These are phyloP conservation scores for Siderastrea siderea DNA, from an alignment of 92 coral and sea anemone genomes.

Conservation along the genomic window DNA sequence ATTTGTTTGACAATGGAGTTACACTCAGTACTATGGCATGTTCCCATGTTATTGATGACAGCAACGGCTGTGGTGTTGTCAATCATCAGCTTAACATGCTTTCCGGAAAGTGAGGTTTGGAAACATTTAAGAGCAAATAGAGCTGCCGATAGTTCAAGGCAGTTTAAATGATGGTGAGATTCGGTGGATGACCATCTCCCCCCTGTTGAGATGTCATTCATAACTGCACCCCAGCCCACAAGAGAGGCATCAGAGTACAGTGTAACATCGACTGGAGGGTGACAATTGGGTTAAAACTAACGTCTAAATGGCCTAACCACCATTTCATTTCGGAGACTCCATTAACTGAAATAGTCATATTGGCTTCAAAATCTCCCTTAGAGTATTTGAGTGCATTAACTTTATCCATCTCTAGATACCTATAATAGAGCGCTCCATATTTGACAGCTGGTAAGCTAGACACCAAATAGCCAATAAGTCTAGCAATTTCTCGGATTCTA, in stretches of 20 bases:
- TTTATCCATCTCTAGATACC: slow-evolving; percentile 48
- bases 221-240: slow-evolving; percentile 61
- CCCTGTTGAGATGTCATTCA: slow-evolving; percentile 51
- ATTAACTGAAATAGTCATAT: slow-evolving; percentile 37
- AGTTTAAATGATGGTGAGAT: slow-evolving; percentile 17
- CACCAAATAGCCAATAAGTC: slow-evolving; percentile 27
- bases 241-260: slow-evolving; percentile 68
- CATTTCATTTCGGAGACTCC: slow-evolving; percentile 34
- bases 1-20: slow-evolving; percentile 35
- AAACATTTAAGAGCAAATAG: slow-evolving; percentile 66
- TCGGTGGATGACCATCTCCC: slow-evolving; percentile 49
- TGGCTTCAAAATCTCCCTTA: slow-evolving; percentile 39
- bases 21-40: slow-evolving; percentile 56
- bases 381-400: slow-evolving; percentile 30
- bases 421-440: slow-evolving; percentile 51
- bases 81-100: slow-evolving; percentile 70
- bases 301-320: slow-evolving; percentile 44
- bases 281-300: slow-evolving; percentile 37
- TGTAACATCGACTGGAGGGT: slow-evolving; percentile 44
- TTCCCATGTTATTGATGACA: slow-evolving; percentile 69
- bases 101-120: slow-evolving; percentile 17
- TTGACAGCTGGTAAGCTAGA: slow-evolving; percentile 60
- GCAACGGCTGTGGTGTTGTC: slow-evolving; percentile 72
- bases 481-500: slow-evolving; percentile 33
- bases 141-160: slow-evolving; percentile 49